These are phyloP conservation scores for Mactromeris polynyma DNA, from an alignment of 2,888 invertebrate genomes.

Conservation along the genomic window DNA sequence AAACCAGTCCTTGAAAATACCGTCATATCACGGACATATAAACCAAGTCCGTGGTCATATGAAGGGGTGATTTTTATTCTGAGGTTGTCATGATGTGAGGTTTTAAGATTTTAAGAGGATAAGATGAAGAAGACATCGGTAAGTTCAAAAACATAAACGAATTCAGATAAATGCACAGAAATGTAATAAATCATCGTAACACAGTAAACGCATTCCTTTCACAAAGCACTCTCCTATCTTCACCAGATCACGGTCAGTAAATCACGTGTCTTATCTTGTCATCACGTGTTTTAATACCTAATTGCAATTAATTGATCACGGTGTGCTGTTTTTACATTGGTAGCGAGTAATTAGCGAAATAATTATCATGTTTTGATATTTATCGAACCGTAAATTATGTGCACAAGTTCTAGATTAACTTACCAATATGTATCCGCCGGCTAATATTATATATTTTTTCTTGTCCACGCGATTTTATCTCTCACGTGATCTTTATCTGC, in stretches of 20 bases:
- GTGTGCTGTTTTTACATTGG: neutral
- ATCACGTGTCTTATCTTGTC: constrained; percentile 15
- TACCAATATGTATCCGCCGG: neutral
- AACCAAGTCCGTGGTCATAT: too few relatives aligned
- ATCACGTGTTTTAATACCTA: neutral
- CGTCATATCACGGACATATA: too few relatives aligned
- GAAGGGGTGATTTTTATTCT: too few relatives aligned
- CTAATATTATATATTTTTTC: neutral
- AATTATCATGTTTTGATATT: constrained; percentile 4
- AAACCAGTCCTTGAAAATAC: too few relatives aligned
- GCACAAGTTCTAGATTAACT: neutral
- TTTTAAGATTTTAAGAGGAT: too few relatives aligned
- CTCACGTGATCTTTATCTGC: neutral
- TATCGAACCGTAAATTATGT: neutral
- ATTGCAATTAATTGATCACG: neutral
- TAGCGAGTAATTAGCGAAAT: neutral
- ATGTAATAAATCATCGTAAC: too few relatives aligned
- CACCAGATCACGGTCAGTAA: neutral
- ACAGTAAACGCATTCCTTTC: neutral
- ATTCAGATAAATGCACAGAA: too few relatives aligned
- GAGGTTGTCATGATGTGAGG: too few relatives aligned
- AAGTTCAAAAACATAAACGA: too few relatives aligned
- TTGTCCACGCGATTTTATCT: neutral
- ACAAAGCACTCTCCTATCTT: neutral
- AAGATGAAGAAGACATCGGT: too few relatives aligned